Conservation (phyloP, 2,888 invertebrate species). For the Agrotis exclamationis region DNA sequence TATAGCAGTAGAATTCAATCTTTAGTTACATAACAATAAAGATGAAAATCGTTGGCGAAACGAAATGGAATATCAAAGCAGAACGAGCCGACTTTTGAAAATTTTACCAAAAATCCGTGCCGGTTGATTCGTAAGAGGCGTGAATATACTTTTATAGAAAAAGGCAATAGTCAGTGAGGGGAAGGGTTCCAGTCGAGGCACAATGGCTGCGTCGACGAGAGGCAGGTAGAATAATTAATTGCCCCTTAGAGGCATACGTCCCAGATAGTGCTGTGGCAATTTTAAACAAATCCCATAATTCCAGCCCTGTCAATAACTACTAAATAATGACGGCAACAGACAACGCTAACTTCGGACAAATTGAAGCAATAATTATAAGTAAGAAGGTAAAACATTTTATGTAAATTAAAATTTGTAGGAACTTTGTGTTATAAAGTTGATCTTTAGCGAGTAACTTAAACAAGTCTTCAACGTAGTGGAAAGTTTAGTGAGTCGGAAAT, state of each 20-base stretch:
- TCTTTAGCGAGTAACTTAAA: slow-evolving; percentile 19
- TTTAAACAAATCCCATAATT: slow-evolving; percentile 62
- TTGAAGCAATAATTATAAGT: not conserved
- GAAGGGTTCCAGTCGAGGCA: slow-evolving; percentile 62
- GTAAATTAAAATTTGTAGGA: slow-evolving; percentile 1
- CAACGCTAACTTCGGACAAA: not conserved
- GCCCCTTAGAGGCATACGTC: slow-evolving; percentile 69
- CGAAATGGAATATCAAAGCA: slow-evolving; percentile 67
- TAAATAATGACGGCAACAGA: slow-evolving; percentile 18
- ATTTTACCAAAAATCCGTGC: slow-evolving; percentile 65
- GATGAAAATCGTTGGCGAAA: slow-evolving; percentile 21
- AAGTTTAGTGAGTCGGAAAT: slow-evolving; percentile 10
- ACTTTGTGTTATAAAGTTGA: not conserved
- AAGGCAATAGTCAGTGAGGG: slow-evolving; percentile 64
- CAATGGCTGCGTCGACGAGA: slow-evolving; percentile 67
- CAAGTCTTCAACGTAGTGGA: slow-evolving; percentile 12
- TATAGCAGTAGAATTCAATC: slow-evolving; percentile 13
- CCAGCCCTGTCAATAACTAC: slow-evolving; percentile 36
- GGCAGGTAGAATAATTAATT: slow-evolving; percentile 81
- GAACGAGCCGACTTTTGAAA: slow-evolving; percentile 60
- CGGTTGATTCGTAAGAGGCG: slow-evolving; percentile 71
- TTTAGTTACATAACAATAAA: not conserved
- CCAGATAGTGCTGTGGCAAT: slow-evolving; percentile 61
- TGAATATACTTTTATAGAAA: slow-evolving; percentile 67
- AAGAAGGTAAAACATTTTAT: not conserved